These are phyloP conservation scores for Andricus curvator DNA, from an alignment of 2,888 invertebrate genomes.

Conservation along the genomic window DNA sequence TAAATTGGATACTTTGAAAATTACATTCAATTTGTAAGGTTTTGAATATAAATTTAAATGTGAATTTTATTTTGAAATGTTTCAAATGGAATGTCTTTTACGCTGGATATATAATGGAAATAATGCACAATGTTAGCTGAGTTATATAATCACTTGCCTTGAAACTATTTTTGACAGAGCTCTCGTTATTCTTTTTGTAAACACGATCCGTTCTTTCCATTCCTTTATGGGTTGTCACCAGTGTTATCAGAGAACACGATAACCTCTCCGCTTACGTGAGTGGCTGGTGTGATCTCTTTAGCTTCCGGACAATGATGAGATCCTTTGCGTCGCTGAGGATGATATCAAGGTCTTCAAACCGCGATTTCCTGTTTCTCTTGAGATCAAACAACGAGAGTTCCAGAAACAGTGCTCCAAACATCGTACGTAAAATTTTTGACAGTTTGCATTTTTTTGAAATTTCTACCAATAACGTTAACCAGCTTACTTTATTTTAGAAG, in stretches of 20 bases:
- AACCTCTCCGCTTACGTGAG: background rate
- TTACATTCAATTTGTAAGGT: too few relatives aligned
- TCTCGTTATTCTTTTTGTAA: constrained; percentile 23
- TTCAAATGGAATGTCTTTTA: too few relatives aligned
- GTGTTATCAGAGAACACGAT: constrained; percentile 28
- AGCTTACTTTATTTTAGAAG: background rate
- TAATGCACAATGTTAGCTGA: background rate
- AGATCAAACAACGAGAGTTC: background rate
- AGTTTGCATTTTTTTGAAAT: background rate
- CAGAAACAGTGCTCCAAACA: background rate
- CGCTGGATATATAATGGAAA: too few relatives aligned
- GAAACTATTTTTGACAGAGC: background rate
- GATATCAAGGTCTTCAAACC: background rate
- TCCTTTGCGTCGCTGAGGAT: background rate
- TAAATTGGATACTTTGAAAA: too few relatives aligned
- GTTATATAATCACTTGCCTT: constrained; percentile 14
- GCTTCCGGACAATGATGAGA: constrained; percentile 23
- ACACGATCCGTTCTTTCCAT: constrained; percentile 32
- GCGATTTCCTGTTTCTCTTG: constrained; percentile 5
- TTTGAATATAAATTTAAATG: too few relatives aligned
- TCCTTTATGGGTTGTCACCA: constrained; percentile 17
- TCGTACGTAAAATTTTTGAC: constrained; percentile 13
- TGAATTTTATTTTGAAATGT: too few relatives aligned
- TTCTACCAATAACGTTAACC: background rate
- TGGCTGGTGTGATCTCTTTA: constrained; percentile 1